Evolutionary conservation across 2,888 invertebrate species (phyloP).

Genomic region (Apeira syringaria): DNA sequence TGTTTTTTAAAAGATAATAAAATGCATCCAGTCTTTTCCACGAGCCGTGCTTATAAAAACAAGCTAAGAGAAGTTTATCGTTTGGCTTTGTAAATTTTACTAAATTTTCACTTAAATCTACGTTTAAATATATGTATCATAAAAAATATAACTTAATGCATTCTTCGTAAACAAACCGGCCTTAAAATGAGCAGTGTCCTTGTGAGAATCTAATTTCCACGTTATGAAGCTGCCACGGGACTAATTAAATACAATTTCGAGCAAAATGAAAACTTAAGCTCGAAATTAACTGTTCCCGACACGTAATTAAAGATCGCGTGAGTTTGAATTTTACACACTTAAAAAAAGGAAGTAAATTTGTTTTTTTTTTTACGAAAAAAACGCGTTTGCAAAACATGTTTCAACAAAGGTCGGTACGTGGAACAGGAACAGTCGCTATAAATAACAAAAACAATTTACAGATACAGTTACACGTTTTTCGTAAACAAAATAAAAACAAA

Average conservation of each 20-base stretch:
- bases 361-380: too few relatives aligned
- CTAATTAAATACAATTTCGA: slow-evolving; percentile 43
- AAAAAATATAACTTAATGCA: too few relatives aligned
- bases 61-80: too few relatives aligned
- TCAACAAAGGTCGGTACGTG: slow-evolving; percentile 20
- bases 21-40: too few relatives aligned
- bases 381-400: neutral
- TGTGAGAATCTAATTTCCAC: slow-evolving; percentile 35
- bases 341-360: too few relatives aligned
- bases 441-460: slow-evolving; percentile 24
- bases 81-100: too few relatives aligned
- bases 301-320: slow-evolving; percentile 42
- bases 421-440: slow-evolving; percentile 19
- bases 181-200: slow-evolving; percentile 25
- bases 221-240: slow-evolving; percentile 35
- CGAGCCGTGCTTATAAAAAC: too few relatives aligned
- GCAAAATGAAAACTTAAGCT: slow-evolving; percentile 39
- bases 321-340: slow-evolving; percentile 29
- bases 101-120: too few relatives aligned
- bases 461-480: slow-evolving; percentile 22
- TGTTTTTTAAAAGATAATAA: too few relatives aligned
- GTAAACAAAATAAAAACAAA: slow-evolving; percentile 16
- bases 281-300: slow-evolving; percentile 39
- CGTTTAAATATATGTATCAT: too few relatives aligned
- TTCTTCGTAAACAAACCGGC: slow-evolving; percentile 10